These are phyloP conservation scores for Mesitornis unicolor DNA, from an alignment of 2,113 vertebrate genomes.

Conservation along the genomic window DNA sequence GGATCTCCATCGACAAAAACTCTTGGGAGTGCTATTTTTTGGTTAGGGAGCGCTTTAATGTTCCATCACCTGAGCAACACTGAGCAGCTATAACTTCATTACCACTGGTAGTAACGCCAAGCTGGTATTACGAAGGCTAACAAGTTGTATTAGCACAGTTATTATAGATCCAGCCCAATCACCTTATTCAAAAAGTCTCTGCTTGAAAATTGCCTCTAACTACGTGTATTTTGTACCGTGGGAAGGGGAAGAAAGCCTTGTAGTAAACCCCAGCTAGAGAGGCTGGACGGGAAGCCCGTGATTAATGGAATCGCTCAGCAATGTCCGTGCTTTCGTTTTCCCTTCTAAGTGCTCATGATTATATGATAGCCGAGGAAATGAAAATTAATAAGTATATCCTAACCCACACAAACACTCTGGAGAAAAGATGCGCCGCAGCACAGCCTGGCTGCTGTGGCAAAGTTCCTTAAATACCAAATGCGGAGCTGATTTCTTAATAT, in stretches of 20 bases:
- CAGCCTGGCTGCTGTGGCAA: background rate
- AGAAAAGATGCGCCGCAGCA: background rate
- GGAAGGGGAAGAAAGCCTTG: background rate
- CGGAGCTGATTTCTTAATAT: background rate
- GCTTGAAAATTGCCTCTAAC: background rate
- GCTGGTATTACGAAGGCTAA: background rate
- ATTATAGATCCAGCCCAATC: background rate
- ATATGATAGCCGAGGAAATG: background rate
- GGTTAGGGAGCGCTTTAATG: background rate
- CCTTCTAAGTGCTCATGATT: background rate
- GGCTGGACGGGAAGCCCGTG: background rate
- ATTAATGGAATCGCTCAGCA: background rate
- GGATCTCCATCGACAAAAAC: background rate
- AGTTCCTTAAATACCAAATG: background rate
- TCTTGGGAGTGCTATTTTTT: background rate
- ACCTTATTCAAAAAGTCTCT: background rate
- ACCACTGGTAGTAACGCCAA: accelerated
- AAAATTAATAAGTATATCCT: background rate
- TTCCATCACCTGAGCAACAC: background rate
- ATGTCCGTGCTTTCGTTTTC: background rate
- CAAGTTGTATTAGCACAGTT: background rate
- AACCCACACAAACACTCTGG: background rate
- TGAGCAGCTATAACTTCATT: background rate
- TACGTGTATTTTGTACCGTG: background rate
- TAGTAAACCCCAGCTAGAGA: background rate